These are phyloP conservation scores for Poeciliopsis prolifica DNA, from an alignment of 2,113 vertebrate species.

Conservation along the genomic window DNA sequence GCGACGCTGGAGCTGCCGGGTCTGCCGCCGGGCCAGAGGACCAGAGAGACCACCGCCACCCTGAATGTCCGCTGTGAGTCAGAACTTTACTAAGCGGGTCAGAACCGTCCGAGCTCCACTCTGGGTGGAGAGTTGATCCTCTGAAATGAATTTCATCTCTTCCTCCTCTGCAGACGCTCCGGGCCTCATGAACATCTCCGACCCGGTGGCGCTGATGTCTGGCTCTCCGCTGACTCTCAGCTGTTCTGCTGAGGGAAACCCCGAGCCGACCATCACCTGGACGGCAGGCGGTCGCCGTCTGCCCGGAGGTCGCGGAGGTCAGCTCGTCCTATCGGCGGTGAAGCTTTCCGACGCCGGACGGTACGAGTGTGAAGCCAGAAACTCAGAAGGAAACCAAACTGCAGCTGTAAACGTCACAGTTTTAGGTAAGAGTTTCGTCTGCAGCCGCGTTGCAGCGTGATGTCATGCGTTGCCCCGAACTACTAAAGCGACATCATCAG, in stretches of 20 bases:
- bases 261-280: slow-evolving; percentile 53
- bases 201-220: not conserved
- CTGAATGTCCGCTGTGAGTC: slow-evolving; percentile 69
- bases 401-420: slow-evolving; percentile 31
- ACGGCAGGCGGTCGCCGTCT: not conserved
- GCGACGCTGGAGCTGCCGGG: slow-evolving; percentile 45
- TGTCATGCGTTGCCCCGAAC: too few species aligned
- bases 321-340: slow-evolving; percentile 16
- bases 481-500: too few species aligned
- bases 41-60: slow-evolving; percentile 45
- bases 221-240: slow-evolving; percentile 48
- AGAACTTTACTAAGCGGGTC: too few species aligned
- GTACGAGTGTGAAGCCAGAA: slow-evolving; percentile 66
- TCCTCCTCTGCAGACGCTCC: slow-evolving; percentile 62
- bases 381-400: slow-evolving; percentile 49
- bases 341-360: slow-evolving; percentile 37
- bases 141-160: not conserved
- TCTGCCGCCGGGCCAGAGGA: slow-evolving; percentile 35
- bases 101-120: too few species aligned
- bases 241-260: slow-evolving; percentile 64
- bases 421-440: slow-evolving; percentile 54
- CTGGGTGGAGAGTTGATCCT: too few species aligned
- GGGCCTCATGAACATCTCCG: slow-evolving; percentile 14
- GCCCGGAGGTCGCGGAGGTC: not conserved
- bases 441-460: too few species aligned